These are phyloP conservation scores for Chrysina gloriosa DNA, from an alignment of 2,888 invertebrate genomes.

Conservation along the genomic window DNA sequence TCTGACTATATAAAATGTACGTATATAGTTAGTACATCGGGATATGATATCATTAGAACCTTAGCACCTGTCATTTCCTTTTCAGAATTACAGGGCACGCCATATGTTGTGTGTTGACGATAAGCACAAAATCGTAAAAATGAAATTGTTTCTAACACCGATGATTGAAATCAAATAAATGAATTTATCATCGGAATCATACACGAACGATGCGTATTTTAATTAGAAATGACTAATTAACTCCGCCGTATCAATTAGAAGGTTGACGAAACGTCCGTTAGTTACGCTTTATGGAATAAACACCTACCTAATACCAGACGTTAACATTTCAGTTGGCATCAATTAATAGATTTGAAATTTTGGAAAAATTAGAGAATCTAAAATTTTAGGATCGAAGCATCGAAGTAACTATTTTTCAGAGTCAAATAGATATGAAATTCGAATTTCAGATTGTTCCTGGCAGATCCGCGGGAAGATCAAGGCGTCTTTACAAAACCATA, in stretches of 20 bases:
- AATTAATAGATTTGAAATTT: no score
- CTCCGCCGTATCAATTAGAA: background rate
- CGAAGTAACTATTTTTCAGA: no score
- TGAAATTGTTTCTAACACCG: background rate
- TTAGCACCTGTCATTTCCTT: constrained; percentile 31
- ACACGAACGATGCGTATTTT: background rate
- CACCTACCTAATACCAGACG: no score
- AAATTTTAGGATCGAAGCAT: no score
- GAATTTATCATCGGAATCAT: background rate
- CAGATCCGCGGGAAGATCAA: no score
- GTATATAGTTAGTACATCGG: constrained; percentile 3
- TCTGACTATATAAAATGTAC: constrained; percentile 7
- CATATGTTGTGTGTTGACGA: constrained; percentile 13
- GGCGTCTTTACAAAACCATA: no score
- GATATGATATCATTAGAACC: constrained; percentile 28
- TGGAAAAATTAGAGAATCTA: no score
- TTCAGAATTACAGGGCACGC: constrained; percentile 7
- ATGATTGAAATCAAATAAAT: constrained; percentile 20
- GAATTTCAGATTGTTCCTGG: no score
- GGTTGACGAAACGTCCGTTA: no score
- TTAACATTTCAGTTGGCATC: no score
- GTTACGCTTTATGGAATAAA: no score
- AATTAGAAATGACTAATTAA: background rate
- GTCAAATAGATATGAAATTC: no score
- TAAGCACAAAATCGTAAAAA: constrained; percentile 23